These are phyloP conservation scores for Scolanthus callimorphus DNA, from an alignment of 92 coral and sea anemone genomes.

Conservation along the genomic window DNA sequence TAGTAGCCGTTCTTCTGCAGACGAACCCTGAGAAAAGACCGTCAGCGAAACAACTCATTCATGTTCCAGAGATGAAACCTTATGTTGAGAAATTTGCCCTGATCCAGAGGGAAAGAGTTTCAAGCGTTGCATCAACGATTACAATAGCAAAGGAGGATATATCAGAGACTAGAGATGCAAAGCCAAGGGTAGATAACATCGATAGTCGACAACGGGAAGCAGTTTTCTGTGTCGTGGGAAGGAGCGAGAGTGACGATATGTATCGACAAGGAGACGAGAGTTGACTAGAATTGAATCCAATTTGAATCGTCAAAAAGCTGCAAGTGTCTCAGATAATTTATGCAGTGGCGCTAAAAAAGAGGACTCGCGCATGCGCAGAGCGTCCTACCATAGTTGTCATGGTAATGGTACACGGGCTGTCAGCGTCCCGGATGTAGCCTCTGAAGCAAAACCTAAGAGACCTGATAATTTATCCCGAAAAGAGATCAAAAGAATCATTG, in stretches of 20 bases:
- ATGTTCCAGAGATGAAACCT: conserved; percentile 88
- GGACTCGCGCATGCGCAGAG: background rate
- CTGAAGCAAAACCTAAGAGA: too few relatives aligned
- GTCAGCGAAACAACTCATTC: conserved; percentile 88
- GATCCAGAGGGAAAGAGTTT: conserved; percentile 32
- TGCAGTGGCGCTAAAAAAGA: background rate
- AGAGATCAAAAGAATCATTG: too few relatives aligned
- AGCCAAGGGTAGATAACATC: too few relatives aligned
- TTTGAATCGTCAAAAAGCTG: too few relatives aligned
- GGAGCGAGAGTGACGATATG: too few relatives aligned
- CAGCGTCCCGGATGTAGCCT: background rate
- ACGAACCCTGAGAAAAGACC: conserved; percentile 88
- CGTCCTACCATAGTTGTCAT: background rate
- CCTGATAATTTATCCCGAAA: too few relatives aligned
- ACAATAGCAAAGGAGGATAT: conserved; percentile 5
- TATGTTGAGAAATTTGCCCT: conserved; percentile 67
- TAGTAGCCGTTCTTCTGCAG: conserved; percentile 73
- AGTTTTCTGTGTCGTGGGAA: too few relatives aligned
- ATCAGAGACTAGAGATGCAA: background rate
- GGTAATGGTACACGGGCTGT: background rate
- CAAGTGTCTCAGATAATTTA: background rate
- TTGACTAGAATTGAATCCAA: too few relatives aligned
- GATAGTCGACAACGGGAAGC: too few relatives aligned
- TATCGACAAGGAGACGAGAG: too few relatives aligned
- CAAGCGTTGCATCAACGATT: conserved; percentile 44